Evolutionary conservation across 92 coral and sea anemone genomes (phyloP).

Genomic region (Epizoanthus fatuus): DNA sequence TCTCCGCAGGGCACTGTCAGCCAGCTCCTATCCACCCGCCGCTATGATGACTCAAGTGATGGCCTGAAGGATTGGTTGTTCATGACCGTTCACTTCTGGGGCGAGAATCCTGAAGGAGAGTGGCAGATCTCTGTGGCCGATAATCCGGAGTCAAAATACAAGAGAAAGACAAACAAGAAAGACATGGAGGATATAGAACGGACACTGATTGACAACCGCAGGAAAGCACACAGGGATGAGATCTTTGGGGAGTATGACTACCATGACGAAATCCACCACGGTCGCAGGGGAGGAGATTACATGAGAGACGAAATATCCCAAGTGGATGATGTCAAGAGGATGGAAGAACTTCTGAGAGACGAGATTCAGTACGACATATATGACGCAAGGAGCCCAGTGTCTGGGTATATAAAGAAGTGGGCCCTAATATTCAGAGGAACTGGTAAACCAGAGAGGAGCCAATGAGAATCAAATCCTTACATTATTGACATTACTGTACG

Average conservation of each 20-base stretch:
- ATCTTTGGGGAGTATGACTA: conserved; percentile 84
- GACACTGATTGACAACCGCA: conserved; percentile 76
- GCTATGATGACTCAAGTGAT: conserved; percentile 72
- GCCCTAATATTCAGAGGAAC: conserved; percentile 88
- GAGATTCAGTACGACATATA: conserved; percentile 59
- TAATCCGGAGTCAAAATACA: conserved; percentile 52
- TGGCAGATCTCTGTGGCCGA: conserved; percentile 83
- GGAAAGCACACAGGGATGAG: conserved; percentile 85
- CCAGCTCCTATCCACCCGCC: conserved; percentile 82
- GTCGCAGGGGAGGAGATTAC: conserved; percentile 93
- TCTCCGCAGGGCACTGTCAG: conserved; percentile 90
- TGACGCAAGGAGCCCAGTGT: conserved; percentile 47
- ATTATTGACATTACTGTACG: neutral
- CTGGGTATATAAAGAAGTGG: conserved; percentile 79
- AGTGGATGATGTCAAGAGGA: conserved; percentile 71
- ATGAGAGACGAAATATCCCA: conserved; percentile 95
- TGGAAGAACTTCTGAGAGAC: conserved; percentile 66
- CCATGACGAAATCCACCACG: conserved; percentile 98
- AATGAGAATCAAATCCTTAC: neutral
- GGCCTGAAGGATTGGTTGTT: conserved; percentile 93
- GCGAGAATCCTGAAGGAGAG: conserved; percentile 80
- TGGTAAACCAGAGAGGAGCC: conserved; percentile 33
- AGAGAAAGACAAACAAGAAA: conserved; percentile 53
- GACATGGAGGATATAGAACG: conserved; percentile 93
- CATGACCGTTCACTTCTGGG: conserved; percentile 97